phyloP scores from a whole-genome alignment of 2,113 vertebrate species.

The Phodopus roborovskii region DNA sequence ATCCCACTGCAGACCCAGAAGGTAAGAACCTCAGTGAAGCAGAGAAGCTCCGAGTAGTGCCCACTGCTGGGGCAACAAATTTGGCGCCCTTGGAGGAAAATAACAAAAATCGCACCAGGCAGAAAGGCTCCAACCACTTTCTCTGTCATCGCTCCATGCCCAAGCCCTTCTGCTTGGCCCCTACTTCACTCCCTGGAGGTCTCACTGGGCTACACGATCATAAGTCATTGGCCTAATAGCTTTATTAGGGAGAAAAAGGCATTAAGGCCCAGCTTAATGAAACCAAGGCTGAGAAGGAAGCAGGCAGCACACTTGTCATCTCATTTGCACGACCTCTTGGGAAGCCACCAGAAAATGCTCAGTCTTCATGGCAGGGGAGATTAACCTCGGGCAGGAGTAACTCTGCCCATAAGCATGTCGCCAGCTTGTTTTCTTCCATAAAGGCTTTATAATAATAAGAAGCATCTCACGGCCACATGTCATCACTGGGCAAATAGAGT shows the following conservation, averaged over 20 bases:
- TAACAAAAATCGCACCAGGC: not conserved
- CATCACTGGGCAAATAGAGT: constrained; percentile 81
- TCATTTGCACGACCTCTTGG: constrained; percentile 46
- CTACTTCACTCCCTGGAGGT: constrained; percentile 46
- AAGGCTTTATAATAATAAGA: constrained; percentile 84
- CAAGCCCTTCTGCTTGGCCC: not conserved
- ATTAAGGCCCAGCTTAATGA: constrained; percentile 75
- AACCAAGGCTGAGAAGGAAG: constrained; percentile 60
- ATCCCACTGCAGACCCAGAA: not conserved
- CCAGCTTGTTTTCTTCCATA: constrained; percentile 70
- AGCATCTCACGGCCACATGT: constrained; percentile 78
- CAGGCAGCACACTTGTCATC: constrained; percentile 39
- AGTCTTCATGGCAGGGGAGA: constrained; percentile 1
- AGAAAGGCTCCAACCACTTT: not conserved
- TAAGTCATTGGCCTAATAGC: constrained; percentile 79
- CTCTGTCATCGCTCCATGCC: constrained; percentile 29
- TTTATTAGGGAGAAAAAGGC: constrained; percentile 58
- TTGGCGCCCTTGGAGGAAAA: not conserved
- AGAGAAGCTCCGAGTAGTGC: not conserved
- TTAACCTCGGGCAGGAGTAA: constrained; percentile 59
- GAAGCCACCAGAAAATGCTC: constrained; percentile 66
- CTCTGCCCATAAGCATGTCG: not conserved
- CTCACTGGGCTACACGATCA: constrained; percentile 52
- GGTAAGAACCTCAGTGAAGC: not conserved
- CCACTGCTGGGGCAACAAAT: too few species aligned